A percentile compares a stretch with the other conserved stretches of the same genome.
phyloP scores from a whole-genome alignment of 2,888 invertebrate genomes.

The Lucinisca nassula region DNA sequence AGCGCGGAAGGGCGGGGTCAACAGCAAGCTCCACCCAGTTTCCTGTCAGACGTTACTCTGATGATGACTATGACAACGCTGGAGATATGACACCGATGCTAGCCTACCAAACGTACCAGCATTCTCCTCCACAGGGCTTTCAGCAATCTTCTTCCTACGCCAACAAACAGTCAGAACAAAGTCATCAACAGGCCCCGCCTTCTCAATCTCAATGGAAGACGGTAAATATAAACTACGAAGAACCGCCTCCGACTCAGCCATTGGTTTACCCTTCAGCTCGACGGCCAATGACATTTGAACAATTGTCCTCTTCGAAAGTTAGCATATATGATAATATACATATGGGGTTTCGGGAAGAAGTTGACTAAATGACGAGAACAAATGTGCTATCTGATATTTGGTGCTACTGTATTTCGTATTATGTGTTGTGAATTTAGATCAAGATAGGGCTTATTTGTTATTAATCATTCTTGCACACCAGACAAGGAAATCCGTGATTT shows the following conservation, averaged over 20 bases:
- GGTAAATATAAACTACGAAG: slow-evolving; percentile 45
- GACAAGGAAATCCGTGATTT: too few relatives aligned
- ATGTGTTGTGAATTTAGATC: background rate
- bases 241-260: slow-evolving; percentile 74
- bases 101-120: slow-evolving; percentile 24
- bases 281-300: slow-evolving; percentile 84
- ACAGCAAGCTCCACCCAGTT: slow-evolving; percentile 37
- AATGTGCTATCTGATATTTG: too few relatives aligned
- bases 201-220: slow-evolving; percentile 35
- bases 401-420: too few relatives aligned
- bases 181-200: slow-evolving; percentile 2
- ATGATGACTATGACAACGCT: slow-evolving; percentile 82
- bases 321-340: slow-evolving; percentile 84
- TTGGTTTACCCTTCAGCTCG: slow-evolving; percentile 81
- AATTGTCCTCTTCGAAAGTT: slow-evolving; percentile 83
- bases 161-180: slow-evolving; percentile 17
- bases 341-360: slow-evolving; percentile 64
- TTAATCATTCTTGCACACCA: too few relatives aligned
- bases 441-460: background rate
- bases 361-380: slow-evolving; percentile 30
- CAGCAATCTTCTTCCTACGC: slow-evolving; percentile 34
- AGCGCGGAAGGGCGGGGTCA: slow-evolving; percentile 31
- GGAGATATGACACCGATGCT: slow-evolving; percentile 77
- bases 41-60: slow-evolving; percentile 65
- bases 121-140: slow-evolving; percentile 49